Base-by-base conservation (phyloP, 2,797 vertebrate species). In the Anolis apletophallus region DNA sequence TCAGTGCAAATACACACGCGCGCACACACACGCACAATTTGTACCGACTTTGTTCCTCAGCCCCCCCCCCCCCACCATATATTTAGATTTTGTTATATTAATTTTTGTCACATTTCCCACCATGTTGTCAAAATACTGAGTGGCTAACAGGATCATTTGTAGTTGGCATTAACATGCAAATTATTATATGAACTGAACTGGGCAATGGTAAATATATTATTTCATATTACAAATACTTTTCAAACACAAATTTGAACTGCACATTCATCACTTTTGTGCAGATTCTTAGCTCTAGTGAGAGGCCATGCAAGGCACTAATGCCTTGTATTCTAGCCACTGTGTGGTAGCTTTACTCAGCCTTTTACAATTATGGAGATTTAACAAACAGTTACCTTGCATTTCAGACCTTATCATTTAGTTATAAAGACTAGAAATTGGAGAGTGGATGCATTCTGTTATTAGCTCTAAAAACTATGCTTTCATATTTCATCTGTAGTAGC, bases 341-440 rank as follows among this genome's bases (percentile, higher is more conserved):
- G 21, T 46, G 36, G 3, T 34, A 59, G 17, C 19, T 55, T 9
- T 13, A 21, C 23, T 59, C 55, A 71, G 21, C 50, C 50, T 52
- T 9, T 71, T 17, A 32, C 57, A 57, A 23, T 2, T 85, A 40
- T 32, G 67, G 23, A 55, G 7, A 2, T 19, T 71, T 84, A 46
- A 34, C 13, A 14, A 34, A 14, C n/a, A 34, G 55, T 67, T 67
- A 84, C 14, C 46, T 50, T 84, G 59, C 52, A 71, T 72, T 75
- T 75, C 59, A 32, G 67, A 29, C 6, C 12, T 75, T 75, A 67
- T 8, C 3, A 61, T 72, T 80, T 50, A 80, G 29, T 11, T 16
- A 52, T 64, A 73, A 83, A 23, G 26, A 26, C 68, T 80, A 85
- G 21, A 52, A 83, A 74, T 5, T 13, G 77, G 75, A 74, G 81